Percentiles rank a stretch among this genome's conserved stretches.
Conservation (phyloP, 2,113 vertebrate species). For the Opisthocomus hoazin region DNA sequence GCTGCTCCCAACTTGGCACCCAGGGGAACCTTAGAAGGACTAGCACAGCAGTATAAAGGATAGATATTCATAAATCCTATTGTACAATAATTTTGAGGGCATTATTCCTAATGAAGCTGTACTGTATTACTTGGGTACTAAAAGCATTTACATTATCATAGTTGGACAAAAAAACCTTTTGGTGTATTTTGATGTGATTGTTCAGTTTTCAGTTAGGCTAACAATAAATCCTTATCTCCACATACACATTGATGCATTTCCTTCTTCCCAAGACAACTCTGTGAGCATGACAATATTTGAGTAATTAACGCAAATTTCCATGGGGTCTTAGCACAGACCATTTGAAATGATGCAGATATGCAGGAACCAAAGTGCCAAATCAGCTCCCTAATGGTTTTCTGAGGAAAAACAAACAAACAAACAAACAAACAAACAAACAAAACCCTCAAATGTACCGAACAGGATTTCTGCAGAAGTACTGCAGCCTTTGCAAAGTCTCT, state of each 20-base stretch:
- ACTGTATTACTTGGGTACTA: background rate
- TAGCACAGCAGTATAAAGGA: background rate
- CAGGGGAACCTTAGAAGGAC: background rate
- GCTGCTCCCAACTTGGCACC: background rate
- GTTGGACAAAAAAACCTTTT: background rate
- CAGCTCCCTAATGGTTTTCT: background rate
- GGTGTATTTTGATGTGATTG: background rate
- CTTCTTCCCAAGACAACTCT: background rate
- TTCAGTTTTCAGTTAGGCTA: background rate
- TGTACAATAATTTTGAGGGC: background rate
- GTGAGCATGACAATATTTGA: background rate
- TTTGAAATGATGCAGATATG: background rate
- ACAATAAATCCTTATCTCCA: background rate
- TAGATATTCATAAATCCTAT: background rate
- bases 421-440: background rate
- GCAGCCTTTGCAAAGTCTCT: background rate
- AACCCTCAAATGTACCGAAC: accelerated
- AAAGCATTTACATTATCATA: background rate
- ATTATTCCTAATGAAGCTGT: background rate
- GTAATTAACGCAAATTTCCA: background rate
- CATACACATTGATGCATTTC: background rate
- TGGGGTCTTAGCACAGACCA: background rate
- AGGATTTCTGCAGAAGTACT: background rate
- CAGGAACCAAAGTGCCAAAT: background rate
- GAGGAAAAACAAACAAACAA: background rate